A percentile compares a stretch with the other conserved stretches of the same genome.
phyloP scores from a whole-genome alignment of 2,113 vertebrate species.

The Syngnathus scovelli region DNA sequence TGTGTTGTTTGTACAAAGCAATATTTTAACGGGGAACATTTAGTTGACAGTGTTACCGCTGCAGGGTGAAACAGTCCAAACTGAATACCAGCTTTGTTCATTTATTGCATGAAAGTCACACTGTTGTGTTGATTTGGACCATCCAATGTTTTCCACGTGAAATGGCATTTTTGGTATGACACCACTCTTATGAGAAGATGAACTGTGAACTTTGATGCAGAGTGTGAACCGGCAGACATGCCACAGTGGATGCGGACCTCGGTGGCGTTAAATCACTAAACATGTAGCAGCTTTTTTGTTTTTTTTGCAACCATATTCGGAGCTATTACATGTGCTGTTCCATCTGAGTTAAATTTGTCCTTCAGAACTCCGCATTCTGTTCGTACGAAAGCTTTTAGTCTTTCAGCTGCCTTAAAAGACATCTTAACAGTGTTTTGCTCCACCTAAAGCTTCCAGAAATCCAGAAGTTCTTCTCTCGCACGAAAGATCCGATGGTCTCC shows the following conservation, averaged over 20 bases:
- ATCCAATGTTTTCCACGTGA: not conserved
- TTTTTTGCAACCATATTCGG: constrained; percentile 51
- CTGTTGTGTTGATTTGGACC: not conserved
- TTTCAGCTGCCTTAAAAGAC: constrained; percentile 26
- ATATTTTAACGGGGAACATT: not conserved
- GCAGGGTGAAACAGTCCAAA: not conserved
- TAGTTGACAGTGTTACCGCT: not conserved
- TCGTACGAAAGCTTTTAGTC: constrained; percentile 41
- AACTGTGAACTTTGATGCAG: not conserved
- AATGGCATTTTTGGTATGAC: constrained; percentile 18
- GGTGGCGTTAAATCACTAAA: constrained; percentile 27
- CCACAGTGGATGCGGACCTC: constrained; percentile 13
- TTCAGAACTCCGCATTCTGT: constrained; percentile 3
- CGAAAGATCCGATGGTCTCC: constrained; percentile 43
- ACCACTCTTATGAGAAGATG: constrained; percentile 3
- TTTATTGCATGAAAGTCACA: not conserved
- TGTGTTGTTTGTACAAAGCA: no score
- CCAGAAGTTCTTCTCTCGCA: constrained; percentile 2
- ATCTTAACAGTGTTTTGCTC: not conserved
- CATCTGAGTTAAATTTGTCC: constrained; percentile 28
- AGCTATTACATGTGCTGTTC: constrained; percentile 43
- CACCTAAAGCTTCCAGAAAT: constrained; percentile 19
- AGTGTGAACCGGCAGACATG: constrained; percentile 8
- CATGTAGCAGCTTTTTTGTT: constrained; percentile 32
- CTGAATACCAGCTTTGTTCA: not conserved